Evolutionary conservation across 2,888 invertebrate genomes (phyloP).

Genomic region (Mimumesa dahlbomi): DNA sequence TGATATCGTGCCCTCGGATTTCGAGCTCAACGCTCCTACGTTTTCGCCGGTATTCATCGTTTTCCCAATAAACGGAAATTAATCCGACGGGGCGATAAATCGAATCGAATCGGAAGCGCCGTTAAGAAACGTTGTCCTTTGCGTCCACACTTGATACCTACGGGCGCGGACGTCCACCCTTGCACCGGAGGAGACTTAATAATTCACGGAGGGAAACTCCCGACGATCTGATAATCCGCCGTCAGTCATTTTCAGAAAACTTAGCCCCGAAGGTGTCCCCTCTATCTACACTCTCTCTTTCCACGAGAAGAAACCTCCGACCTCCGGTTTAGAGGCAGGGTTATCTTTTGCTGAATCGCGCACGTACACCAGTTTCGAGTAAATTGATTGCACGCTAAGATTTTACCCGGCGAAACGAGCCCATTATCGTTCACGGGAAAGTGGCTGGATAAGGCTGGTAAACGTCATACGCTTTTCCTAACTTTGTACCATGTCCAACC

Average conservation of each 20-base stretch:
- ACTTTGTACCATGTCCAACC: neutral
- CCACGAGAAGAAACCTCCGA: conserved; percentile 17
- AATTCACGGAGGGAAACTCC: conserved; percentile 47
- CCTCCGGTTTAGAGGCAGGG: conserved; percentile 30
- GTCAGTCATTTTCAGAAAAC: conserved; percentile 61
- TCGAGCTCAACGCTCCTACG: no score
- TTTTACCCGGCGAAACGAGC: conserved; percentile 38
- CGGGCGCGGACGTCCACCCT: conserved; percentile 19
- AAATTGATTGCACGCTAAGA: conserved; percentile 58
- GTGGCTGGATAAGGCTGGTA: conserved; percentile 55
- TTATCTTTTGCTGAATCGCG: conserved; percentile 57
- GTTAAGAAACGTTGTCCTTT: no score
- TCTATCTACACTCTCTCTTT: conserved; percentile 23
- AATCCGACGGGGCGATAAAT: no score
- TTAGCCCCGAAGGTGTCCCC: conserved; percentile 45
- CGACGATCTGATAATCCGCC: conserved; percentile 56
- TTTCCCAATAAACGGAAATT: no score
- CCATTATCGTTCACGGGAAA: conserved; percentile 51
- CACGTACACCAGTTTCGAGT: conserved; percentile 56
- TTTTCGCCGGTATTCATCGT: no score
- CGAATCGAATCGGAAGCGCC: no score
- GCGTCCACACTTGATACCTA: no score
- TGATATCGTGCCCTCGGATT: no score
- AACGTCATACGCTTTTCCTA: conserved; percentile 5
- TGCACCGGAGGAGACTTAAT: conserved; percentile 28